Base-by-base conservation (phyloP, 1,140 invertebrate species). In the Antheraea pernyi region DNA sequence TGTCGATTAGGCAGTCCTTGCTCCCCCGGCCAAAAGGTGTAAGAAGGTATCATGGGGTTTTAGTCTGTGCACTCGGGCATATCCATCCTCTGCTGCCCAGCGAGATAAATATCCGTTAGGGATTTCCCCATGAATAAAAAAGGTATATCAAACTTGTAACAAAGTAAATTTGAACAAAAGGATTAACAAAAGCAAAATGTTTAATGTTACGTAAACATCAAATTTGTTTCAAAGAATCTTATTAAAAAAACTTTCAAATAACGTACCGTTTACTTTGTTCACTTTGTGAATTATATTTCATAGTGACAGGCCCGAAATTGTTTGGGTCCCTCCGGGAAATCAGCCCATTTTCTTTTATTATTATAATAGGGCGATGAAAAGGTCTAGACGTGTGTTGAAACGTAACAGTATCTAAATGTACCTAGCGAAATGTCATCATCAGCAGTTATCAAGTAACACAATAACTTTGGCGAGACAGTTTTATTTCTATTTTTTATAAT, bases 361-460 rank as follows among this genome's bases (percentile, higher is more conserved):
- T 53, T 53, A 53, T 53, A 53, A 53, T 53, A 53, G 16, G 46
- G 46, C 13, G 46, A 53, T 53, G 16, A 53, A 53, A 53, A 53
- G 46, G 46, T 53, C 46, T 53, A n/a, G 46, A 53, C 46, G 46
- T 53, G 46, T 53, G 46, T 53, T 53, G 46, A 53, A 53, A 53
- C 46, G 46, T 53, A 53, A 53, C 16, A 16, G 16, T 16, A 53
- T 53, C 11, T 53, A 53, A 53, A 53, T 16, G 16, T 53, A 53
- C 5, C 46, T 13, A 53, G 16, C 11, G 46, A 53, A 1, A 30
- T 30, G n/a, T n/a, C n/a, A 30, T 30, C 22, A 30, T 30, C 22
- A 30, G 4, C 1, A 30, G 22, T 30, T 30, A 30, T 30, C 22
- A 30, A 30, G 1, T 30, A 30, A 30, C 22, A 30, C 22, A 30